Conservation (phyloP, 2,888 invertebrate species). For the Megamerina dolium region DNA sequence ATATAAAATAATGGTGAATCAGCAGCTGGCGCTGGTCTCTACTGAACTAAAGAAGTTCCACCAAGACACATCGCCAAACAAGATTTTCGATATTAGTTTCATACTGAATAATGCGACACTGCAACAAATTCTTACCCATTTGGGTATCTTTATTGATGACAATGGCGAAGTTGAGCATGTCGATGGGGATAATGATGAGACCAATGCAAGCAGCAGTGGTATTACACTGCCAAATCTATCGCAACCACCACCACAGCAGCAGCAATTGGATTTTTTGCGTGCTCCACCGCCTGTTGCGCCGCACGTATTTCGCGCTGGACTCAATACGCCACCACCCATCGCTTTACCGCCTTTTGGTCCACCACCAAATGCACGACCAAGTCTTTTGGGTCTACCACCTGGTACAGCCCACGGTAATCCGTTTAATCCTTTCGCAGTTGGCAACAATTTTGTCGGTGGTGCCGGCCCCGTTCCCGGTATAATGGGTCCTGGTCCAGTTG, state of each 20-base stretch:
- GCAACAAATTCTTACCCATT: slow-evolving; percentile 57
- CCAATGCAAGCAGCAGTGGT: slow-evolving; percentile 15
- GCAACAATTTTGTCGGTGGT: slow-evolving; percentile 11
- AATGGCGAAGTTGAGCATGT: slow-evolving; percentile 53
- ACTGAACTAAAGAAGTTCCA: slow-evolving; percentile 58
- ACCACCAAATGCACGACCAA: slow-evolving; percentile 50
- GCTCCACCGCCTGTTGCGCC: slow-evolving; percentile 34
- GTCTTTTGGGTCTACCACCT: slow-evolving; percentile 56
- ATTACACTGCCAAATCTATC: slow-evolving; percentile 34
- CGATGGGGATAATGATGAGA: slow-evolving; percentile 28
- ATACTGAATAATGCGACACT: slow-evolving; percentile 54
- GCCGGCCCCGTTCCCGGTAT: slow-evolving; percentile 12
- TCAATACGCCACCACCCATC: slow-evolving; percentile 42
- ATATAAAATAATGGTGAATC: slow-evolving; percentile 66
- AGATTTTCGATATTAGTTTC: slow-evolving; percentile 53
- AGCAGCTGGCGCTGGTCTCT: slow-evolving; percentile 59
- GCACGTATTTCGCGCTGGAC: slow-evolving; percentile 33
- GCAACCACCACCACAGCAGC: slow-evolving; percentile 33
- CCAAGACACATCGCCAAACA: slow-evolving; percentile 54
- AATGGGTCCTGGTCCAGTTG: slow-evolving; percentile 12
- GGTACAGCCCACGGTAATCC: slow-evolving; percentile 31
- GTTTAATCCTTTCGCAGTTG: slow-evolving; percentile 30
- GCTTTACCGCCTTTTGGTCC: slow-evolving; percentile 31
- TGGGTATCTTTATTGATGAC: slow-evolving; percentile 57
- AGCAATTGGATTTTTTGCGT: slow-evolving; percentile 29